Evolutionary conservation across 1,140 invertebrate genomes (phyloP).

Genomic region (Adelges cooleyi): DNA sequence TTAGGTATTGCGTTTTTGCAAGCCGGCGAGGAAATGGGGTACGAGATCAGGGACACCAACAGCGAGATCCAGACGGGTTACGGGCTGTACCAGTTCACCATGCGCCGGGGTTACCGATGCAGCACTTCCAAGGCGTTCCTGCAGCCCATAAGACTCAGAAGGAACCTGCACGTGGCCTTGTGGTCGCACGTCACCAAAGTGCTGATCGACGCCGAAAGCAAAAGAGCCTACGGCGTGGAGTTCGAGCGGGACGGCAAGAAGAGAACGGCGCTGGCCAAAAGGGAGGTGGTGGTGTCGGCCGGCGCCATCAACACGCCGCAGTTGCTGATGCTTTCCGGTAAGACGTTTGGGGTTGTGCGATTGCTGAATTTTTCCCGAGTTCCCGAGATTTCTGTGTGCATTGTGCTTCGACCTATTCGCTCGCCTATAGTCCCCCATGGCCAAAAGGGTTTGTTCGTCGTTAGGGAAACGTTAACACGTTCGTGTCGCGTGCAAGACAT

Average conservation of each 20-base stretch:
- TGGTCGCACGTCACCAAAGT: conserved; percentile 65
- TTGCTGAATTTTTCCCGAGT: too few relatives aligned
- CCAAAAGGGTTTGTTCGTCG: too few relatives aligned
- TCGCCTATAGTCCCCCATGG: too few relatives aligned
- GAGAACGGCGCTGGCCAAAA: conserved; percentile 53
- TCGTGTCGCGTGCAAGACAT: too few relatives aligned
- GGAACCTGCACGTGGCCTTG: conserved; percentile 61
- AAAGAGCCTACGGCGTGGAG: conserved; percentile 62
- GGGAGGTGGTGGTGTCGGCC: conserved; percentile 67
- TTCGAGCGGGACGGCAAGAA: conserved; percentile 55
- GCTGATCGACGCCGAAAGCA: conserved; percentile 56
- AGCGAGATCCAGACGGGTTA: conserved; percentile 71
- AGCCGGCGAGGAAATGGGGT: conserved; percentile 82
- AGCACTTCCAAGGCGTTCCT: conserved; percentile 70
- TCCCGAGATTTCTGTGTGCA: too few relatives aligned
- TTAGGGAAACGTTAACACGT: too few relatives aligned
- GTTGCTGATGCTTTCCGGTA: conserved; percentile 67
- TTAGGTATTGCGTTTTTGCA: conserved; percentile 64
- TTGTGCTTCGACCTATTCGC: too few relatives aligned
- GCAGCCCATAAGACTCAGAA: conserved; percentile 55
- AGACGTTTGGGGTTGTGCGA: neutral
- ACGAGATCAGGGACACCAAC: conserved; percentile 65
- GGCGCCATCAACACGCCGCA: conserved; percentile 68
- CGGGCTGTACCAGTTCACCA: conserved; percentile 67
- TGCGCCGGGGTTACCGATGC: conserved; percentile 61